Evolutionary conservation across 1,140 invertebrate species (phyloP).

Genomic region (Tetramorium simillimum): DNA sequence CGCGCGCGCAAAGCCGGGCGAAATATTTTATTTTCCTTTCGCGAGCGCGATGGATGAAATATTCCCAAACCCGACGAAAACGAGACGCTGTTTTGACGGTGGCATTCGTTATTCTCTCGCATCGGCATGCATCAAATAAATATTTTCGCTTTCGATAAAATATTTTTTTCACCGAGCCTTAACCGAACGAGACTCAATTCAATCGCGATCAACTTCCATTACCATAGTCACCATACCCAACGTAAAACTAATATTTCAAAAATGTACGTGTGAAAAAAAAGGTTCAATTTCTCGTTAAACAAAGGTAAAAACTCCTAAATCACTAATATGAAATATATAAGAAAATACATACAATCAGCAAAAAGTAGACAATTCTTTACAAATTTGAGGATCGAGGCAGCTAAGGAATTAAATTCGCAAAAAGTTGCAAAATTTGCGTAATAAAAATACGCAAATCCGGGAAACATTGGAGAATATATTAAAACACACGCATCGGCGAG

Average conservation of each 20-base stretch:
- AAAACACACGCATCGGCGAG: not conserved
- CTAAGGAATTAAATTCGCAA: not conserved
- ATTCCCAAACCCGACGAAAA: constrained; percentile 35
- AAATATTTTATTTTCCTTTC: constrained; percentile 50
- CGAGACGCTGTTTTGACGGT: constrained; percentile 32
- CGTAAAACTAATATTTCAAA: constrained; percentile 4
- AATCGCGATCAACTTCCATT: not conserved
- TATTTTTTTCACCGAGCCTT: constrained; percentile 35
- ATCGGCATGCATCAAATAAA: constrained; percentile 46
- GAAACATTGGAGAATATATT: not conserved
- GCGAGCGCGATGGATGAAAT: constrained; percentile 21
- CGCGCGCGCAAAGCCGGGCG: not conserved
- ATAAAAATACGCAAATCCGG: not conserved
- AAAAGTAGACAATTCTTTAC: not conserved
- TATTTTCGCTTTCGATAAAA: constrained; percentile 47
- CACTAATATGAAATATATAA: no score
- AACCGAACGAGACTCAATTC: constrained; percentile 16
- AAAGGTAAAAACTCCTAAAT: not conserved
- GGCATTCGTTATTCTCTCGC: constrained; percentile 9
- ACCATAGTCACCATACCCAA: not conserved
- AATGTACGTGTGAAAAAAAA: not conserved
- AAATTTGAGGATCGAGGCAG: not conserved
- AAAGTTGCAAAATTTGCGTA: not conserved
- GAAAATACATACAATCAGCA: not conserved
- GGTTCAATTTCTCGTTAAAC: not conserved